phyloP scores from a whole-genome alignment of 1,140 invertebrate genomes.

The Drosophila athabasca region DNA sequence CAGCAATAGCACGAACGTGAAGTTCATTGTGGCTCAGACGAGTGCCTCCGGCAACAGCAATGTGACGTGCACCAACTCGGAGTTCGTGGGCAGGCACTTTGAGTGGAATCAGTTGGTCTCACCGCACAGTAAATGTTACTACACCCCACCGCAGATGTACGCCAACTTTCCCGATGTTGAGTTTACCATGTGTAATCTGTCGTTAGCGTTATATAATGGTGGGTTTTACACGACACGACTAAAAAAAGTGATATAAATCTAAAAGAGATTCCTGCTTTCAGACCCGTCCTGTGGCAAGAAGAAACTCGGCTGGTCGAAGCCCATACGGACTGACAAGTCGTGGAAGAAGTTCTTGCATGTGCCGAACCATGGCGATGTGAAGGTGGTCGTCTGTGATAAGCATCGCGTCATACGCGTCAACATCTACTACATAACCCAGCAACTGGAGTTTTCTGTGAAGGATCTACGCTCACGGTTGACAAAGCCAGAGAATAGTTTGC shows the following conservation, averaged over 20 bases:
- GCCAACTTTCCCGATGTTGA: conserved; percentile 79
- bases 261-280: conserved; percentile 3
- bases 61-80: conserved; percentile 65
- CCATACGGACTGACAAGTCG: conserved; percentile 84
- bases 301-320: conserved; percentile 84
- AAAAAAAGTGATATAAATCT: not conserved
- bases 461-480: conserved; percentile 71
- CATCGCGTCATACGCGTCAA: conserved; percentile 71
- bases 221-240: not conserved
- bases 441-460: conserved; percentile 78
- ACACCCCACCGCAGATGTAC: conserved; percentile 79
- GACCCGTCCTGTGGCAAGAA: conserved; percentile 31
- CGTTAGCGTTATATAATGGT: conserved; percentile 65
- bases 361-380: conserved; percentile 88
- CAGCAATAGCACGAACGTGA: conserved; percentile 71
- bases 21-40: conserved; percentile 76
- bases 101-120: conserved; percentile 74
- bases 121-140: conserved; percentile 68
- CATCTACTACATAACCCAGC: conserved; percentile 77
- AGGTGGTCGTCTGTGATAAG: conserved; percentile 86
- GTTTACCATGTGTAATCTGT: conserved; percentile 73
- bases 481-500: conserved; percentile 34
- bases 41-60: conserved; percentile 74
- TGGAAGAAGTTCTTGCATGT: conserved; percentile 88
- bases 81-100: conserved; percentile 72